Conservation (phyloP, 1,140 invertebrate genomes). For the Chlorops oryzae region DNA sequence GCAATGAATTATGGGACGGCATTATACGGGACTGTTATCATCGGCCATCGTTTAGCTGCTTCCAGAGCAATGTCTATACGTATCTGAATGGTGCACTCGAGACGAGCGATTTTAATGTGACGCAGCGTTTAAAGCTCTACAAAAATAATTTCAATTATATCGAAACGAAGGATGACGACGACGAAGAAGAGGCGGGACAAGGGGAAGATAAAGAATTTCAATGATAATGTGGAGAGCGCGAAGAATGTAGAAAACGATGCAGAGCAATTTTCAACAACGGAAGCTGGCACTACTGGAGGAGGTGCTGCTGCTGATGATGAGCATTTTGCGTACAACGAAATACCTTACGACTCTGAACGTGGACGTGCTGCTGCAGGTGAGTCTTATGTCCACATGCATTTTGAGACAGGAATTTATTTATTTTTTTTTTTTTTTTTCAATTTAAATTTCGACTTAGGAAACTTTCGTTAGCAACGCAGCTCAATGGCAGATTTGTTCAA, state of each 20-base stretch:
- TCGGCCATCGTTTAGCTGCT: conserved; percentile 61
- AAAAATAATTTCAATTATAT: conserved; percentile 60
- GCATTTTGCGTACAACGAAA: not conserved
- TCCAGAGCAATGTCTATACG: conserved; percentile 67
- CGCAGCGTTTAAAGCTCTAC: conserved; percentile 62
- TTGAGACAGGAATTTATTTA: no score
- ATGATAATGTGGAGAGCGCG: conserved; percentile 12
- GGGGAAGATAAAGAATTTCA: conserved; percentile 5
- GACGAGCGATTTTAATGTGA: conserved; percentile 60
- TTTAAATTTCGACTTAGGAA: no score
- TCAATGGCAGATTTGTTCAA: no score
- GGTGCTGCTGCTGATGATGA: not conserved
- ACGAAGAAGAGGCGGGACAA: conserved; percentile 34
- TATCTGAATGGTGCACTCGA: conserved; percentile 62
- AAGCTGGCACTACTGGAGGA: not conserved
- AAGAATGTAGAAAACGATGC: conserved; percentile 28
- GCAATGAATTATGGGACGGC: conserved; percentile 64
- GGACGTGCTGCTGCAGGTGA: no score
- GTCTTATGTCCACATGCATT: no score
- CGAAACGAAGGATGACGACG: conserved; percentile 40
- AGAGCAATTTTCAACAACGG: not conserved
- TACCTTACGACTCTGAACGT: no score
- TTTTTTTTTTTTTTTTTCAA: no score
- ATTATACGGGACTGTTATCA: conserved; percentile 63
- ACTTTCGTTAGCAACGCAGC: no score